phyloP scores from a whole-genome alignment of 2,888 invertebrate genomes.

The Drosophila merina region DNA sequence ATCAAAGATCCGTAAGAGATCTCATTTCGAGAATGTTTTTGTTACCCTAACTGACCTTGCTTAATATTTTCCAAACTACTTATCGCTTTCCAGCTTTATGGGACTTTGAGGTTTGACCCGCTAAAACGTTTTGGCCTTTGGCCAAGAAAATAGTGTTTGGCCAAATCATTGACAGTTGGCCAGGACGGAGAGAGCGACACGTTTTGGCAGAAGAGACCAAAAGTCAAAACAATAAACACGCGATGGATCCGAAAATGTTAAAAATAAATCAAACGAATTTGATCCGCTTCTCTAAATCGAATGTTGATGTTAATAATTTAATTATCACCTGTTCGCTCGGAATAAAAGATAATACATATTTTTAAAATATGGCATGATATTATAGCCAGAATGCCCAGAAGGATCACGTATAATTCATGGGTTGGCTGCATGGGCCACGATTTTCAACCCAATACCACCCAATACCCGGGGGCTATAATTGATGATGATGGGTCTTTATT shows the following conservation, averaged over 20 bases:
- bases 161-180: constrained; percentile 43
- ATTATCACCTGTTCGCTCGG: constrained; percentile 26
- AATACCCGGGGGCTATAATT: constrained; percentile 30
- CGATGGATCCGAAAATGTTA: constrained; percentile 21
- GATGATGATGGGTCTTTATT: constrained; percentile 18
- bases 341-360: background rate
- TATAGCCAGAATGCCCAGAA: constrained; percentile 18
- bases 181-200: constrained; percentile 20
- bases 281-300: constrained; percentile 9
- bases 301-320: constrained; percentile 28
- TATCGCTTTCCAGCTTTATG: constrained; percentile 1
- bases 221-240: constrained; percentile 20
- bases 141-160: constrained; percentile 54
- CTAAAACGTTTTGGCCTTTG: constrained; percentile 35
- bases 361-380: constrained; percentile 4
- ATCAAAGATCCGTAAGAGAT: constrained; percentile 34
- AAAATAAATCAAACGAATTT: constrained; percentile 31
- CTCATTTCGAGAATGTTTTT: background rate
- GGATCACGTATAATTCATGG: constrained; percentile 35
- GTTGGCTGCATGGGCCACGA: constrained; percentile 36
- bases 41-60: constrained; percentile 21
- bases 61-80: constrained; percentile 35
- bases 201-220: constrained; percentile 48
- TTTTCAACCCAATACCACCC: constrained; percentile 1
- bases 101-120: background rate